Conservation (phyloP, 2,888 invertebrate species). For the Leptinotarsa rubiginosa region DNA sequence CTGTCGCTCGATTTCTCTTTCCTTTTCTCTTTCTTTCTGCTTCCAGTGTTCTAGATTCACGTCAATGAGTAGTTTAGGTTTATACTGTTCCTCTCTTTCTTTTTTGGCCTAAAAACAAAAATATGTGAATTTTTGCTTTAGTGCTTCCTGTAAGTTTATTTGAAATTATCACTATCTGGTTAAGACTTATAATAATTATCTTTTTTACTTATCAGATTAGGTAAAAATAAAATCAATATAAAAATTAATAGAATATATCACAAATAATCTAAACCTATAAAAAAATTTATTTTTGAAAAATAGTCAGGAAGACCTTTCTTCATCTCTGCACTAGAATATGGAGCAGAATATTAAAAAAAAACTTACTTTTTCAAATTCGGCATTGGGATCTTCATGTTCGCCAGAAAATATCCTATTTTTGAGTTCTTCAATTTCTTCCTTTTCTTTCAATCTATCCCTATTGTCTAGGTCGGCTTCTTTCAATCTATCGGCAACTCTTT, state of each 20-base stretch:
- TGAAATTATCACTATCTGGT: too few relatives aligned
- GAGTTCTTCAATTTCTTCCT: conserved; percentile 88
- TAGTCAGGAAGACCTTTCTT: too few relatives aligned
- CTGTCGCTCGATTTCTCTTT: conserved; percentile 67
- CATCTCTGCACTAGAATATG: too few relatives aligned
- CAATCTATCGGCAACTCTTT: conserved; percentile 91
- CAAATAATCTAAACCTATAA: too few relatives aligned
- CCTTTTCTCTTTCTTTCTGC: conserved; percentile 72
- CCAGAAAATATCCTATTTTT: conserved; percentile 80
- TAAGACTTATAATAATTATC: too few relatives aligned
- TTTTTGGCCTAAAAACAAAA: conserved; percentile 70
- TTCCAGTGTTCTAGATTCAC: conserved; percentile 73
- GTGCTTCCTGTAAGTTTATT: too few relatives aligned
- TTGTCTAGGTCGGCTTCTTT: conserved; percentile 93
- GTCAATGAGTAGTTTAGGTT: conserved; percentile 84
- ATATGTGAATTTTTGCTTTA: neutral
- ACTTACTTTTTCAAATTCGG: conserved; percentile 74
- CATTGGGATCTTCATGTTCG: conserved; percentile 73
- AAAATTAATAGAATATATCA: too few relatives aligned
- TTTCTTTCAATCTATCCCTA: conserved; percentile 90
- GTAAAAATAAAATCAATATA: too few relatives aligned
- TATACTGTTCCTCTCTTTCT: conserved; percentile 85
- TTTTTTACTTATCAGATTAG: too few relatives aligned
- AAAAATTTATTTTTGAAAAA: too few relatives aligned
- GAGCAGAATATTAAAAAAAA: neutral